Evolutionary conservation across 2,888 invertebrate species (phyloP), one percentile per base, ranked within the genome.

Genomic region (Adela reaumurella): DNA sequence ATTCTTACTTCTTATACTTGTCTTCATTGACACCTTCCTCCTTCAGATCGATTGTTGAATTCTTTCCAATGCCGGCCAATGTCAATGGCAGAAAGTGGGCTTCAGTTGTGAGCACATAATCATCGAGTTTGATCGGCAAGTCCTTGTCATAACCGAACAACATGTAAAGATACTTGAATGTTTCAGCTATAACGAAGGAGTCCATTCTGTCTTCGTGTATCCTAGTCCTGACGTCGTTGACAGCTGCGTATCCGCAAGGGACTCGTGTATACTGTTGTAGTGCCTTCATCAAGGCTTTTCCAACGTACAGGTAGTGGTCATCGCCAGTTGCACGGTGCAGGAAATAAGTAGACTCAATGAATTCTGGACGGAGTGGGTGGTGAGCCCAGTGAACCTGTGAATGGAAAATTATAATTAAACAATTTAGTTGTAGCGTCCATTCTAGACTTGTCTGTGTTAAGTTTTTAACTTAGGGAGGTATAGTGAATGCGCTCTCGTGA

Each of bases 281-380:
- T 50, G 93, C 92, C 59, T 89, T 88, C 28, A 99, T 77, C 0
- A 94, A 94, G 52, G 89, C 87, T 60, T 90, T 89, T 1, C 97
- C 98, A 1, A 95, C 81, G 59, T 92, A 89, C 51, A 99, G 76
- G 66, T 99, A 99, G 68, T 99, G 94, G 50, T 92, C 92, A 74
- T 99, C 98, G 45, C 89, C 89, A 0, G 98, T 99, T 1, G 98
- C 97, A 61, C 90, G 88, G 69, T 95, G 96, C 16, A 99, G 80
- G 69, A 97, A 97, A 68, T 98, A 99, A 0, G 98, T 99, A 0
- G 97, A 97, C 72, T 99, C 98, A 46, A 99, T 81, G 73, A 99
- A 98, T 70, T 99, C 98, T 0, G 98, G 98, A 41, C 98, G 84
- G 2, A 99, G 74, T 1, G 96, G 97, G 74, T 98, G 96, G 65